A percentile compares a stretch with the other conserved stretches of the same genome.
phyloP scores from a whole-genome alignment of 2,888 invertebrate genomes.

The Serrognathus titanus region DNA sequence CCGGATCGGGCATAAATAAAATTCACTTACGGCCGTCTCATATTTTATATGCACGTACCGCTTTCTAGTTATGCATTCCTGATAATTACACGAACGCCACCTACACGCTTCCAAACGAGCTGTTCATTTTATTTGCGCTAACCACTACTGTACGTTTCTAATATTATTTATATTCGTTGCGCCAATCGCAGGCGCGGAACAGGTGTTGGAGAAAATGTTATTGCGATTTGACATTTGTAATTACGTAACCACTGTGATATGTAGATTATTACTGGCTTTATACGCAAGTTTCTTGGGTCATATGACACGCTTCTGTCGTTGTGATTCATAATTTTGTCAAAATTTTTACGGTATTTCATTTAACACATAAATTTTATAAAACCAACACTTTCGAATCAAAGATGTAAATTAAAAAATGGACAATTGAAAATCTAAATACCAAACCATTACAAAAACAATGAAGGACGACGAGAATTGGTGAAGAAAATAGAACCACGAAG shows the following conservation, averaged over 20 bases:
- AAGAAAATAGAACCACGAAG: no score
- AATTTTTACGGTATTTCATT: no score
- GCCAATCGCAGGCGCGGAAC: constrained; percentile 36
- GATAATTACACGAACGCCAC: constrained; percentile 41
- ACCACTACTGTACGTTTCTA: constrained; percentile 13
- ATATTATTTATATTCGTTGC: constrained; percentile 30
- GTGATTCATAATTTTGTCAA: not conserved
- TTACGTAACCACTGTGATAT: constrained; percentile 13
- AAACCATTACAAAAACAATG: no score
- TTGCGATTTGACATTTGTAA: constrained; percentile 25
- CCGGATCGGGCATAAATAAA: constrained; percentile 12
- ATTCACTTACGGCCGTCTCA: constrained; percentile 14
- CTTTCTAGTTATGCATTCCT: constrained; percentile 44
- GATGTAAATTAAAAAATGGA: no score
- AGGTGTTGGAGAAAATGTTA: constrained; percentile 40
- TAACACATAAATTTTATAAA: no score
- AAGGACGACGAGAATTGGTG: no score
- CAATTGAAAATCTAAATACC: no score
- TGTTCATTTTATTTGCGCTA: constrained; percentile 18
- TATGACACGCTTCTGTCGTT: no score
- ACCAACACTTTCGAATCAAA: no score
- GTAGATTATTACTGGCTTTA: not conserved
- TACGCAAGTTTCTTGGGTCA: no score
- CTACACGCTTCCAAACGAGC: constrained; percentile 31
- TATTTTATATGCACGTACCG: constrained; percentile 28